phyloP scores from a whole-genome alignment of 2,888 invertebrate species.

The Prosopocoilus inquinatus region DNA sequence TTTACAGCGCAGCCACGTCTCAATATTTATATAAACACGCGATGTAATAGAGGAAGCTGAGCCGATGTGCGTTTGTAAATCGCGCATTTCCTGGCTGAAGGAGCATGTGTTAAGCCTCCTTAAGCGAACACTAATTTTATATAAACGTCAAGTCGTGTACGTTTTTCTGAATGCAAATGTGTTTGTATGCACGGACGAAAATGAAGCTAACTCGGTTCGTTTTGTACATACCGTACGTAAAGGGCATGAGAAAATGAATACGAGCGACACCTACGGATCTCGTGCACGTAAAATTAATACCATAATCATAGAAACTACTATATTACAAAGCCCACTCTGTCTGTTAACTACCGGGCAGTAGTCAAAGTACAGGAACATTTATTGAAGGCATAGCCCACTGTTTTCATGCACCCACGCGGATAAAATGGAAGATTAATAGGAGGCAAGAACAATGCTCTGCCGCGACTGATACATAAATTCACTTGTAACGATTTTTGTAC shows the following conservation, averaged over 20 bases:
- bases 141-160: no score
- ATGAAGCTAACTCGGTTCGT: neutral
- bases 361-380: conserved; percentile 19
- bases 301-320: conserved; percentile 20
- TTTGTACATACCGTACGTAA: neutral
- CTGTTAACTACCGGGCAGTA: conserved; percentile 21
- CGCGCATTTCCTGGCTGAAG: no score
- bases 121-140: no score
- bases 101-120: no score
- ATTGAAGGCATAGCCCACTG: conserved; percentile 30
- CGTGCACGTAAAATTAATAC: conserved; percentile 19
- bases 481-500: conserved; percentile 21
- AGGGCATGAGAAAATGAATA: conserved; percentile 15
- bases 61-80: no score
- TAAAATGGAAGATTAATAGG: conserved; percentile 30
- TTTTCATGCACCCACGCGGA: conserved; percentile 29
- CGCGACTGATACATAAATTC: conserved; percentile 29
- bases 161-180: no score
- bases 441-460: conserved; percentile 26
- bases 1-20: no score
- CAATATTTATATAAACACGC: no score
- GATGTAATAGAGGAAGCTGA: no score
- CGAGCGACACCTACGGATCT: conserved; percentile 17
- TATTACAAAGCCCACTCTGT: conserved; percentile 21
- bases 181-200: no score